Evolutionary conservation across 2,113 vertebrate genomes (phyloP).

Genomic region (Connochaetes taurinus): DNA sequence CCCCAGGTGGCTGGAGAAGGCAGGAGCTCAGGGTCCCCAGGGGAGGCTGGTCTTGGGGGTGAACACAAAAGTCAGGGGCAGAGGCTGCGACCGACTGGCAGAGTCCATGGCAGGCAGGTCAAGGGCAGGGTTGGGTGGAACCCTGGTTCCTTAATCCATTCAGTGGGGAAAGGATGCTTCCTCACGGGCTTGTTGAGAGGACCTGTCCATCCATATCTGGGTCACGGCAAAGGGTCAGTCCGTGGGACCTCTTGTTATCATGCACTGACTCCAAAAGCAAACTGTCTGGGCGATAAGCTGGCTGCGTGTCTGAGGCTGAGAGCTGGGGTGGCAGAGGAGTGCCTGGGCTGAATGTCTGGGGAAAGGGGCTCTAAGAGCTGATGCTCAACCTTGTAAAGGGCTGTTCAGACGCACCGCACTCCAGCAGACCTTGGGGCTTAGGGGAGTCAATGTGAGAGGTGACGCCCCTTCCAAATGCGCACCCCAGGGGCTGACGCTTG

Average conservation of each 20-base stretch:
- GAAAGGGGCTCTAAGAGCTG: not conserved
- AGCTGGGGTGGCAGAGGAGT: not conserved
- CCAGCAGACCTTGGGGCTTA: not conserved
- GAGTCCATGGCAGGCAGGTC: not conserved
- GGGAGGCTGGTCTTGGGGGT: not conserved
- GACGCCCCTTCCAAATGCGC: not conserved
- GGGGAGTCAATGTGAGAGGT: not conserved
- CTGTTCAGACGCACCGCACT: not conserved
- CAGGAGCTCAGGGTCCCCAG: too few relatives aligned
- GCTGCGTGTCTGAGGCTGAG: not conserved
- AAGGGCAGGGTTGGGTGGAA: rapidly evolving
- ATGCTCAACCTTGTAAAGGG: not conserved
- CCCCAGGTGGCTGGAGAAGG: not conserved
- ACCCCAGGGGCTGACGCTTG: not conserved
- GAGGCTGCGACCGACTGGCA: not conserved
- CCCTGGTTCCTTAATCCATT: not conserved
- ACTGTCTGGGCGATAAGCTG: not conserved
- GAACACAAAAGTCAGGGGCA: not conserved
- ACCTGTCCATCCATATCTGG: rapidly evolving
- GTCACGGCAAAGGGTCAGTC: not conserved
- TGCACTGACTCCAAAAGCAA: not conserved
- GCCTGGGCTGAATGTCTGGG: not conserved
- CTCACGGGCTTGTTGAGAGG: not conserved
- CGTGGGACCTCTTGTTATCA: not conserved
- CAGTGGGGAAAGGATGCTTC: not conserved